Evolutionary conservation across 2,113 vertebrate species (phyloP), one percentile per base, ranked within the genome.

Genomic region (Ptilonorhynchus violaceus): DNA sequence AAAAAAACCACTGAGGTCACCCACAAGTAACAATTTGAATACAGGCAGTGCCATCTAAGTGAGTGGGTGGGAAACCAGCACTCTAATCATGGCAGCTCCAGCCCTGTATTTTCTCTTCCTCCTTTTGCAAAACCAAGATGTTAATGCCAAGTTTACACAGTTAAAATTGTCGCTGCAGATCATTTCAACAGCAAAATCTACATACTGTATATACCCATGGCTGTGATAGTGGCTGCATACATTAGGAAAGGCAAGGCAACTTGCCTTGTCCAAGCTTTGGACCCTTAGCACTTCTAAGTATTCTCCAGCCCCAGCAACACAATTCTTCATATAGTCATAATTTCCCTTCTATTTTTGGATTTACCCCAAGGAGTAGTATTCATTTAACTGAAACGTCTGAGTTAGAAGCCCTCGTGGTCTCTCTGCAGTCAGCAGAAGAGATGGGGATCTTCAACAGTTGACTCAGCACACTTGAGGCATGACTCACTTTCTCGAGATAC

Each of bases 401-500:
- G 19, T n/a, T 73, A 20, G 76, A 74, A 93, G 47, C 56, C 47
- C 73, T 78, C 7, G 35, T 81, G 94, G 76, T 92, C 46, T 93
- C 66, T 56, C 75, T 90, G 62, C 91, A 89, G 76, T 50, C 79
- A 76, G 42, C 56, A 94, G 67, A 69, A 62, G 85, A 70, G 72
- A 77, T 31, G 60, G 39, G 30, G 33, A 68, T 60, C 76, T 84
- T 59, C 76, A 69, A 14, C 79, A 77, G 76, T 39, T 90, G 92
- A 82, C 78, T 79, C 3, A 1, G 76, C 91, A 78, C 86, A 52
- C 72, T 89, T 84, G 80, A 67, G 89, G 87, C 80, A 27, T 95
- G 94, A 96, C 84, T 96, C 93, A 95, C 56, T 77, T 56, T 92
- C 93, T 95, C 2, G 2, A 92, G 94, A 93, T 93, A 95, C 83